These are phyloP conservation scores for Sebastes steindachneri DNA, from an alignment of 2,797 vertebrate species.

Conservation along the genomic window DNA sequence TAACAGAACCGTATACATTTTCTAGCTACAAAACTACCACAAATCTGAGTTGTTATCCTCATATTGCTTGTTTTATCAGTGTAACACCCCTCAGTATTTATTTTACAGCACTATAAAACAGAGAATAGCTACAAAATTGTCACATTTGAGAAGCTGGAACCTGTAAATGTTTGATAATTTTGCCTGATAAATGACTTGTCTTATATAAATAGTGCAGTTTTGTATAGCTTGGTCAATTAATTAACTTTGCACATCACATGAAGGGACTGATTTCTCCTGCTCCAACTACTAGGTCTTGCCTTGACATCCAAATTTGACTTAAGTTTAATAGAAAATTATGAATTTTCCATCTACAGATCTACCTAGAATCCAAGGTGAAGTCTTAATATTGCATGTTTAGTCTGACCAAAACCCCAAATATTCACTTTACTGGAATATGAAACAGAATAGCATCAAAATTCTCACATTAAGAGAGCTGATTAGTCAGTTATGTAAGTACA, in stretches of 20 bases:
- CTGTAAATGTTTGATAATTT: not conserved
- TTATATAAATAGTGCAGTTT: not conserved
- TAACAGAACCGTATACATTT: not conserved
- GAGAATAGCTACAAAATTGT: not conserved
- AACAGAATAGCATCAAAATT: too few relatives aligned
- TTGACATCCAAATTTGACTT: not conserved
- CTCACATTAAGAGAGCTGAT: not conserved
- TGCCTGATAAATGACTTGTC: not conserved
- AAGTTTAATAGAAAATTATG: not conserved
- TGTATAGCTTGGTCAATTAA: not conserved
- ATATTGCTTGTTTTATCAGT: not conserved
- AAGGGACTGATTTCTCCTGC: not conserved
- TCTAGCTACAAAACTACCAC: not conserved
- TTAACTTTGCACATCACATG: not conserved
- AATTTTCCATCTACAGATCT: not conserved
- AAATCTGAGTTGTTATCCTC: not conserved
- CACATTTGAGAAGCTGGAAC: not conserved
- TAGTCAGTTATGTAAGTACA: not conserved
- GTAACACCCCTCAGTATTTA: not conserved
- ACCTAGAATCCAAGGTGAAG: not conserved
- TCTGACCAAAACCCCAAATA: not conserved
- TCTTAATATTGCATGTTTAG: not conserved
- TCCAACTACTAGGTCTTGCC: not conserved
- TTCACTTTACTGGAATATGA: not conserved
- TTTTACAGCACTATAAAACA: not conserved